phyloP scores from a whole-genome alignment of 2,888 invertebrate genomes.

The Osmoderma eremita region DNA sequence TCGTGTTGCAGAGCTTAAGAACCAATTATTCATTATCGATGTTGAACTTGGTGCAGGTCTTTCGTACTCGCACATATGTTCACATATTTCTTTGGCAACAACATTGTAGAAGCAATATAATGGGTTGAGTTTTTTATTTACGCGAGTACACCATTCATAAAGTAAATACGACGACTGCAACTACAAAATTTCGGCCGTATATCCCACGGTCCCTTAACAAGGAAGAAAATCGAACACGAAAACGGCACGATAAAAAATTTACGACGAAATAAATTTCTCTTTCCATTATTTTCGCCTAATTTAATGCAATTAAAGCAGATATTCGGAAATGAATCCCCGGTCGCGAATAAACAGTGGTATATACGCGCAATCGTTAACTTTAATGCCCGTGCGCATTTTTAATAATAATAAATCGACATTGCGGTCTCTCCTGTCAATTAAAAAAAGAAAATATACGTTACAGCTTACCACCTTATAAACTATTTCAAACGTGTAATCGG shows the following conservation, averaged over 20 bases:
- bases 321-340: conserved; percentile 23
- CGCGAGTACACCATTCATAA: too few relatives aligned
- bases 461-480: conserved; percentile 32
- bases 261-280: conserved; percentile 34
- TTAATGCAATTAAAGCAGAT: conserved; percentile 33
- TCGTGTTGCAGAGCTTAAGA: too few relatives aligned
- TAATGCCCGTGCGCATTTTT: conserved; percentile 16
- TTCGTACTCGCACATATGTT: too few relatives aligned
- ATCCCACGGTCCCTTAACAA: background rate
- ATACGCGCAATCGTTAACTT: conserved; percentile 6
- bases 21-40: too few relatives aligned
- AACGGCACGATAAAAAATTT: conserved; percentile 13
- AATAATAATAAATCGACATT: conserved; percentile 30
- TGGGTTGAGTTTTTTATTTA: too few relatives aligned
- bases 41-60: too few relatives aligned
- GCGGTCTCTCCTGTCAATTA: conserved; percentile 24
- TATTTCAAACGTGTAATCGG: conserved; percentile 28
- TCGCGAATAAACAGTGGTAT: conserved; percentile 1
- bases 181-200: too few relatives aligned
- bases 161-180: too few relatives aligned
- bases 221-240: conserved; percentile 9
- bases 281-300: conserved; percentile 35
- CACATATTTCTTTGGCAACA: too few relatives aligned
- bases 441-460: conserved; percentile 16
- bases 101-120: too few relatives aligned